Conservation (phyloP, 64 coral and sea anemone genomes). For the Dendrophyllia cribrosa region DNA sequence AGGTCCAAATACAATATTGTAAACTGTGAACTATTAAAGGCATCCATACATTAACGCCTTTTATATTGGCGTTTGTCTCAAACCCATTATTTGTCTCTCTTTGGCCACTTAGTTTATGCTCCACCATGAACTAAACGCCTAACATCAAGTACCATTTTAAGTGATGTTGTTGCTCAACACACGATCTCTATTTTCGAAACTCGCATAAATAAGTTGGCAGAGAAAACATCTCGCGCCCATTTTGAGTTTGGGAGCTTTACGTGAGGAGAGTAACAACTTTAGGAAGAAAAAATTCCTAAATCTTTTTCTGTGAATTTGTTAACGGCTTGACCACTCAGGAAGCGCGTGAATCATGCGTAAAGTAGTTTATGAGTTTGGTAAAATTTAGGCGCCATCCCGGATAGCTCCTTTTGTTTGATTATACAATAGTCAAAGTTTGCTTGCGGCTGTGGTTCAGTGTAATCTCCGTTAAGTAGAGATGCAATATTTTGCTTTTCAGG, state of each 20-base stretch:
- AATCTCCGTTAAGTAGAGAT: slow-evolving; percentile 35
- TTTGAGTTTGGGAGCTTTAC: not conserved
- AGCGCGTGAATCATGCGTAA: not conserved
- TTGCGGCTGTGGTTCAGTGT: slow-evolving; percentile 16
- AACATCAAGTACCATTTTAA: slow-evolving; percentile 40
- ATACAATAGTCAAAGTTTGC: slow-evolving; percentile 25
- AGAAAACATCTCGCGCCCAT: not conserved
- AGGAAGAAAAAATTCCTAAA: slow-evolving; percentile 1
- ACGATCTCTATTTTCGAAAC: not conserved
- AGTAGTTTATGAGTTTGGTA: slow-evolving; percentile 1
- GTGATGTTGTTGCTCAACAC: slow-evolving; percentile 16
- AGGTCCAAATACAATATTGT: slow-evolving; percentile 24
- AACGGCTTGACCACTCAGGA: not conserved
- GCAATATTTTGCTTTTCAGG: slow-evolving; percentile 45
- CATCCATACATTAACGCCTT: slow-evolving; percentile 47
- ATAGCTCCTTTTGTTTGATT: slow-evolving; percentile 29
- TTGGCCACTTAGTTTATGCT: slow-evolving; percentile 58
- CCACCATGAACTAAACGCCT: slow-evolving; percentile 32
- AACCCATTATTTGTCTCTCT: slow-evolving; percentile 40
- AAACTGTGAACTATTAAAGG: not conserved
- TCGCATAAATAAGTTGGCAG: not conserved
- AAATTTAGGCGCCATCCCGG: slow-evolving; percentile 41
- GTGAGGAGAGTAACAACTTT: slow-evolving; percentile 15
- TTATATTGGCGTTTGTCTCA: slow-evolving; percentile 20
- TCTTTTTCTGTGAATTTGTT: not conserved